Conservation (phyloP, 2,113 vertebrate species). For the Scopus umbretta region DNA sequence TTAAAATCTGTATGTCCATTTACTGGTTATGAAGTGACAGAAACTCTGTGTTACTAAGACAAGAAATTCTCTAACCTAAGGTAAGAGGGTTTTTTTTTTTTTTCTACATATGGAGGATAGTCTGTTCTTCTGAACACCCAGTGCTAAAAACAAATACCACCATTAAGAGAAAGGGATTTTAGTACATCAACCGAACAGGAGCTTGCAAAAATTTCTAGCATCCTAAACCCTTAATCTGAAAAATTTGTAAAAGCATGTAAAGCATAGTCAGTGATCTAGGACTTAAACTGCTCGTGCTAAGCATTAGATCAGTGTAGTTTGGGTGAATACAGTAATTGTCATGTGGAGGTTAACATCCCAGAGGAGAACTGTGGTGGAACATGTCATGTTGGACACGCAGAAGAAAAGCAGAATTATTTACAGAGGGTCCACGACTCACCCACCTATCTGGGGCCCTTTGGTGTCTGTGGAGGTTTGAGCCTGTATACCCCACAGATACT, state of each 20-base stretch:
- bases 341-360: not conserved
- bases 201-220: not conserved
- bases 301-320: not conserved
- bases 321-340: not conserved
- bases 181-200: not conserved
- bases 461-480: not conserved
- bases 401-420: not conserved
- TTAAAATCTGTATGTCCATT: not conserved
- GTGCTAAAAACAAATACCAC: not conserved
- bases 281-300: not conserved
- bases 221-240: not conserved
- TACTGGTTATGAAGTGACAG: not conserved
- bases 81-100: not conserved
- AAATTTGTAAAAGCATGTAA: not conserved
- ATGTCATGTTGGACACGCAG: fast-evolving
- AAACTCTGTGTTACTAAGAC: not conserved
- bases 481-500: too few relatives aligned
- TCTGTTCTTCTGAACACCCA: not conserved
- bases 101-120: fast-evolving
- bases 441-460: too few relatives aligned
- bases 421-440: too few relatives aligned
- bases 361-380: not conserved
- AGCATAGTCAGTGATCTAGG: not conserved
- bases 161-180: not conserved
- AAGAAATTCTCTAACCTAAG: not conserved